Evolutionary conservation across 2,797 vertebrate species (phyloP), one percentile per base, ranked within the genome.

Genomic region (Parambassis ranga): DNA sequence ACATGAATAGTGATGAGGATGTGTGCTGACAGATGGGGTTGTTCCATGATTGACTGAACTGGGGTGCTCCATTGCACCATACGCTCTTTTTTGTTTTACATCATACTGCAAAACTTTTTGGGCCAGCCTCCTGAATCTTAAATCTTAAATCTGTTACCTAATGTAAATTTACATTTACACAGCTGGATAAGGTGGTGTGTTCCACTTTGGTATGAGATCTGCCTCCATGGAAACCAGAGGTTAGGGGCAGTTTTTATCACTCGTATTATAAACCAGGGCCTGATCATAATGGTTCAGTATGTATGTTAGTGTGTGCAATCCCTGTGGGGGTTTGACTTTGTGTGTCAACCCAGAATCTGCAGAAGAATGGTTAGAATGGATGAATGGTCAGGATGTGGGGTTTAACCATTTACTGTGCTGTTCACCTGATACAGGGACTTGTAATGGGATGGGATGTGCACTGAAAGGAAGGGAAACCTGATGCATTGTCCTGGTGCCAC

Each of bases 1-100:
- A 72, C 61, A 52, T 77, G 78, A 79, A 80, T 36, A 55, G 65
- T 75, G 79, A 85, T 62, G 80, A 83, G 79, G 77, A 85, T 77
- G 79, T 71, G 38, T 66, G 76, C 67, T 73, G 83, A 85, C 86
- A 84, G 75, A 77, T 82, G 77, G 63, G 69, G 63, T 51, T 69
- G 71, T 50, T 82, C 73, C 73, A 70, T 60, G 80, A 75, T 65
- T 75, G 82, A 78, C 59, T 83, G 75, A 81, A 79, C 48, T 26
- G 47, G 65, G 61, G 49, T 84, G 72, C 73, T 84, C 71, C 71
- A 62, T 58, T 31, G 55, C 65, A 59, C 81, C 85, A 77, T 85
- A 83, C 81, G 81, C 63, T 80, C 64, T 58, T 31, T 77, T 80
- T 81, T 75, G 79, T 77, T 80, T 81, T 75, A 79, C 71, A 75